phyloP scores from a whole-genome alignment of 2,888 invertebrate species.

The Hydriomena furcata region DNA sequence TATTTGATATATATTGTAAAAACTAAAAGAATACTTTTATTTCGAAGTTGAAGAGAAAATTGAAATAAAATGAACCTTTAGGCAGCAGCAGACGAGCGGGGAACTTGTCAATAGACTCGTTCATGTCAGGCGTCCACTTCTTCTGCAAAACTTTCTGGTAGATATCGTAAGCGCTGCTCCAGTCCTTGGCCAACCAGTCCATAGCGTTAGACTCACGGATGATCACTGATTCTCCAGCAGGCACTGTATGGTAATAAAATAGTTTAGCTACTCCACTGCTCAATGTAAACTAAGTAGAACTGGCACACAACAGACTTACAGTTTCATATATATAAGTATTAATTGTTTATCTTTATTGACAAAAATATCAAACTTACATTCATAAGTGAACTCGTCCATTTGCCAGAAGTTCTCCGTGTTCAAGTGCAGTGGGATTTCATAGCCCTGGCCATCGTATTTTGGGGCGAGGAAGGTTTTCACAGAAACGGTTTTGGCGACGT shows the following conservation, averaged over 20 bases:
- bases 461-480: slow-evolving; percentile 88
- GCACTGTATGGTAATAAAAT: slow-evolving; percentile 51
- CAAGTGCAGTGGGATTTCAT: slow-evolving; percentile 76
- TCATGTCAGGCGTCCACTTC: slow-evolving; percentile 70
- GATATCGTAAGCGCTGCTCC: slow-evolving; percentile 63
- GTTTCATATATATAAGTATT: too few species aligned
- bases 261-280: too few species aligned
- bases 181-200: slow-evolving; percentile 81
- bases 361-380: slow-evolving; percentile 64
- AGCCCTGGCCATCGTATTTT: slow-evolving; percentile 84
- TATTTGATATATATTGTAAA: too few species aligned
- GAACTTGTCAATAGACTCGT: slow-evolving; percentile 81
- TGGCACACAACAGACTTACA: too few species aligned
- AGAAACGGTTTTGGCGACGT: slow-evolving; percentile 74
- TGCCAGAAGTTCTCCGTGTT: slow-evolving; percentile 84
- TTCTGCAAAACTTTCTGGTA: slow-evolving; percentile 74
- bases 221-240: slow-evolving; percentile 76
- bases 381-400: slow-evolving; percentile 81
- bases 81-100: slow-evolving; percentile 86
- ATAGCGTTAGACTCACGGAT: slow-evolving; percentile 84
- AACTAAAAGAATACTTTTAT: too few species aligned
- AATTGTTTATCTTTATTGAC: too few species aligned
- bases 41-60: neutral
- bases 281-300: too few species aligned
- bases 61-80: slow-evolving; percentile 68